A percentile compares a stretch with the other conserved stretches of the same genome.
Conservation (phyloP, 2,888 invertebrate species). For the Achlya flavicornis region DNA sequence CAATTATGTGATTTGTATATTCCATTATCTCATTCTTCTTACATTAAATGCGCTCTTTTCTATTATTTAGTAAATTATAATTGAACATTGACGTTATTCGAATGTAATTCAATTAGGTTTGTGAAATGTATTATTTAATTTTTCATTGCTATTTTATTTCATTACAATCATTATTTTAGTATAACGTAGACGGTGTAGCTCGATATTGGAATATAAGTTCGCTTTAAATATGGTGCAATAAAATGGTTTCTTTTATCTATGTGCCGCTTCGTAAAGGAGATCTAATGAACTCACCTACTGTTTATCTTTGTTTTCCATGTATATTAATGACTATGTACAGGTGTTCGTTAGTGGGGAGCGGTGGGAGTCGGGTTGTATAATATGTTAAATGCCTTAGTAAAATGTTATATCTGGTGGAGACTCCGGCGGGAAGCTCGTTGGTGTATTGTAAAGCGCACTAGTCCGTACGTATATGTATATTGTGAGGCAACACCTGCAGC, state of each 20-base stretch:
- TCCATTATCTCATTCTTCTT: background rate
- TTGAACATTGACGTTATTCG: conserved; percentile 28
- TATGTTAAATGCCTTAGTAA: conserved; percentile 54
- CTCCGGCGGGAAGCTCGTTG: conserved; percentile 27
- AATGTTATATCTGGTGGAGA: conserved; percentile 16
- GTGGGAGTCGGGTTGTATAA: conserved; percentile 51
- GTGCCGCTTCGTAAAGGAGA: background rate
- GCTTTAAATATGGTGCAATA: conserved; percentile 21
- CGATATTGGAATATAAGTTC: conserved; percentile 1
- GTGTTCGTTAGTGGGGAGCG: conserved; percentile 23
- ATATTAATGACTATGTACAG: conserved; percentile 40
- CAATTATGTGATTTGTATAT: conserved; percentile 4
- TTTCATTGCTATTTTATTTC: conserved; percentile 14
- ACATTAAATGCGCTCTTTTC: background rate
- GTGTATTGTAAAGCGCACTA: conserved; percentile 43
- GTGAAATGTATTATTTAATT: conserved; percentile 28
- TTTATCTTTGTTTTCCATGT: too few species aligned
- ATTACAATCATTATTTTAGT: conserved; percentile 5
- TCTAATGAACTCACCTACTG: conserved; percentile 8
- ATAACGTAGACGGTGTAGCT: background rate
- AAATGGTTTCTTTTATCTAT: conserved; percentile 10
- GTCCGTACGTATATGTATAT: conserved; percentile 52
- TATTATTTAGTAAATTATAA: conserved; percentile 22
- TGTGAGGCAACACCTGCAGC: conserved; percentile 29
- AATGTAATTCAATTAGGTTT: conserved; percentile 27